Percentiles rank a stretch among this genome's conserved stretches.
Evolutionary conservation across 1,140 invertebrate species (phyloP).

Genomic region (Idris sp.): DNA sequence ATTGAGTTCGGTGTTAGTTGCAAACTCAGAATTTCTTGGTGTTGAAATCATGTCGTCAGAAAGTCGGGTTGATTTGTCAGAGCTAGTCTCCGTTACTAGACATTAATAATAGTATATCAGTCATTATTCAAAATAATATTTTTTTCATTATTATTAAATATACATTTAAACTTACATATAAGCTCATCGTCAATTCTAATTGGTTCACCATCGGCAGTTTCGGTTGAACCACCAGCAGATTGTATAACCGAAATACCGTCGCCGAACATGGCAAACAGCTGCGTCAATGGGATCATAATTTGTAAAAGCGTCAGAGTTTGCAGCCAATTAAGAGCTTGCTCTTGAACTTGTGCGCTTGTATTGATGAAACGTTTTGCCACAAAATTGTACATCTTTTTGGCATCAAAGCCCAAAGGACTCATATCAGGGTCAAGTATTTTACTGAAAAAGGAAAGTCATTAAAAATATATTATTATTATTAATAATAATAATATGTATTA

Average conservation of each 20-base stretch:
- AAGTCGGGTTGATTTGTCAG: slow-evolving; percentile 83
- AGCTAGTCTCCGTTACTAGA: slow-evolving; percentile 83
- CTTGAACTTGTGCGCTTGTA: slow-evolving; percentile 91
- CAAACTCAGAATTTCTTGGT: slow-evolving; percentile 81
- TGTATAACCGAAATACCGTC: slow-evolving; percentile 87
- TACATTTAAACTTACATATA: slow-evolving; percentile 80
- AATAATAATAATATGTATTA: too few relatives aligned
- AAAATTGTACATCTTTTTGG: slow-evolving; percentile 97
- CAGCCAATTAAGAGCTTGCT: slow-evolving; percentile 96
- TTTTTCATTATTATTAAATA: too few relatives aligned
- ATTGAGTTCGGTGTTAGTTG: slow-evolving; percentile 84
- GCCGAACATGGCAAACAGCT: slow-evolving; percentile 93
- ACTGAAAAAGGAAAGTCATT: slow-evolving; percentile 77
- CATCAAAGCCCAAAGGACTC: slow-evolving; percentile 95
- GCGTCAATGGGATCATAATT: slow-evolving; percentile 90
- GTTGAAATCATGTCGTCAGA: slow-evolving; percentile 84
- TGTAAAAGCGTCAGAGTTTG: slow-evolving; percentile 94
- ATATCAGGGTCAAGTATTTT: slow-evolving; percentile 98
- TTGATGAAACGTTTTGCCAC: slow-evolving; percentile 91
- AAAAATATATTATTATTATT: too few relatives aligned
- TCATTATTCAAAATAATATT: too few relatives aligned
- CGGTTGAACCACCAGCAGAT: slow-evolving; percentile 74
- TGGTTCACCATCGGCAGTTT: slow-evolving; percentile 75
- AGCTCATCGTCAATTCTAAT: slow-evolving; percentile 73
- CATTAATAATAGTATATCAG: slow-evolving; percentile 70